Base-by-base conservation (phyloP, 1,140 invertebrate species). In the Orchesella cincta region DNA sequence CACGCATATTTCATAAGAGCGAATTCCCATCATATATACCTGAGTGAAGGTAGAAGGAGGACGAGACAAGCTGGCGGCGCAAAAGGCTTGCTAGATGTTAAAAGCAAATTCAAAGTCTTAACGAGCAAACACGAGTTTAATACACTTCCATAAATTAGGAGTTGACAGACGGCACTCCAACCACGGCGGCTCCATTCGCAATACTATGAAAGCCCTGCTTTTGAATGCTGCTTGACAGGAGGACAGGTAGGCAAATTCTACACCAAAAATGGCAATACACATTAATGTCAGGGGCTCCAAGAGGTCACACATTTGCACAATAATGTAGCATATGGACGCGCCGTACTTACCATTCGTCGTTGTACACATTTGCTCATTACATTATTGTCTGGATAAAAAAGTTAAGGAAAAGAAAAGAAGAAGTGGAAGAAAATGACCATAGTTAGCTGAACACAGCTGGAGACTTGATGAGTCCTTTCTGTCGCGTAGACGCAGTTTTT, bases 111-210 rank as follows among this genome's bases (percentile, higher is more conserved):
- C 62, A 67, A 18, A 29, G 62, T 31, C 62, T 67, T 67, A 67
- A 67, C 62, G 62, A 67, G 62, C 62, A 8, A 67, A 67, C 62
- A 67, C 31, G 62, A 67, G 62, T 67, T 67, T 67, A 67, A 16
- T 23, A 57, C 62, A 67, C n/a, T 67, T 67, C 29, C 62, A 67
- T 67, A 67, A 67, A 67, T 67, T 67, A 29, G 28, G 20, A 29
- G 62, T 67, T 67, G 62, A 67, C 62, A 67, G 23, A 67, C 54
- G n/a, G n/a, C n/a, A n/a, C n/a, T n/a, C n/a, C n/a, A n/a, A 46
- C 39, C 39, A 8, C 8, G 20, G 20, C 8, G 20, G 20, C 20
- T 20, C 20, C 39, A 46, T 46, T 46, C 39, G 8, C 39, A n/a
- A n/a, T n/a, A n/a, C n/a, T n/a, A 57, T 18, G 54, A 12, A 16